Percentiles rank a stretch among this genome's conserved stretches.
phyloP scores from a whole-genome alignment of 2,113 vertebrate species.

The Bubo scandiacus region DNA sequence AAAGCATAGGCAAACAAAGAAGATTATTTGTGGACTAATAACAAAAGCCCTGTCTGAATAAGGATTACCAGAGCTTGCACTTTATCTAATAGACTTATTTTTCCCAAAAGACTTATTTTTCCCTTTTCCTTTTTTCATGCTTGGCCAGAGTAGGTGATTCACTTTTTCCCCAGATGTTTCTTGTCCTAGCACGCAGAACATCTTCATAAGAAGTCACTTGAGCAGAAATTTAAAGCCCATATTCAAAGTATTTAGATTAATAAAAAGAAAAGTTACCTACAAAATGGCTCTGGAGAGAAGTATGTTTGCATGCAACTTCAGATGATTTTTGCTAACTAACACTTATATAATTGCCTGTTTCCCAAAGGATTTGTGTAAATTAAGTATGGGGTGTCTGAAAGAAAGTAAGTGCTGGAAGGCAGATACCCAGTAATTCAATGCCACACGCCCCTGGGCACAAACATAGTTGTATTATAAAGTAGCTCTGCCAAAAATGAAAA shows the following conservation, averaged over 20 bases:
- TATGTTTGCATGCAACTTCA: neutral
- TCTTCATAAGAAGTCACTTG: neutral
- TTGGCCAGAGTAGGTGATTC: neutral
- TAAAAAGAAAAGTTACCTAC: neutral
- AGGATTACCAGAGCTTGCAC: neutral
- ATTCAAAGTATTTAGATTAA: neutral
- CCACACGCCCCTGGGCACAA: neutral
- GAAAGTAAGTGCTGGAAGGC: neutral
- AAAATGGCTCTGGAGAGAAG: neutral
- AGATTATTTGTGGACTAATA: neutral
- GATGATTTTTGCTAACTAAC: neutral
- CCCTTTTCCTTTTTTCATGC: neutral
- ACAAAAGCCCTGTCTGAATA: neutral
- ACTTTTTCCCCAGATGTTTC: neutral
- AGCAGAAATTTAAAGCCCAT: neutral
- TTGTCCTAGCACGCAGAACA: neutral
- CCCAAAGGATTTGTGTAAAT: neutral
- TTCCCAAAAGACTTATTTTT: neutral
- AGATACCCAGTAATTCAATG: neutral
- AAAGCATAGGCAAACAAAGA: neutral
- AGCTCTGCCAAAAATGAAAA: conserved; percentile 26
- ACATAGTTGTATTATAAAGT: neutral
- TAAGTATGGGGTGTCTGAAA: neutral
- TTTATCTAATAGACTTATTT: conserved; percentile 2
- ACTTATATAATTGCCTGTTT: neutral